These are phyloP conservation scores for Autographa pulchrina DNA, from an alignment of 2,888 invertebrate genomes.

Conservation along the genomic window DNA sequence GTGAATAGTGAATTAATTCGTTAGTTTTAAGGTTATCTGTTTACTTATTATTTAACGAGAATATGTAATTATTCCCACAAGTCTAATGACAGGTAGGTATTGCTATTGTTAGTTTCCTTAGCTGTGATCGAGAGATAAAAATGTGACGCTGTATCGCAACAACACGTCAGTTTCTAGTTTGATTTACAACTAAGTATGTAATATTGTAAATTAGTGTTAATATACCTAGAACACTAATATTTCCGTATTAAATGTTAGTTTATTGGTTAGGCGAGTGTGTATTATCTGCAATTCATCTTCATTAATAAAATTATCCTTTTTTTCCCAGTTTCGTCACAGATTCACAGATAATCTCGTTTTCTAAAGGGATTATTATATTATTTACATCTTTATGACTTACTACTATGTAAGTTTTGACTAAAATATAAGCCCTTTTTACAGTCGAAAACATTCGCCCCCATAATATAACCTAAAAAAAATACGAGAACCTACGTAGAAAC, in stretches of 20 bases:
- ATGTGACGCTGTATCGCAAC: not conserved
- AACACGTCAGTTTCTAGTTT: not conserved
- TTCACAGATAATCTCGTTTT: not conserved
- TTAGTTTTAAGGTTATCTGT: not conserved
- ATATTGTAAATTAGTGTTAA: not conserved
- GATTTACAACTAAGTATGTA: not conserved
- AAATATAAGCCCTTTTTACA: not conserved
- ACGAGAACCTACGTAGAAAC: not conserved
- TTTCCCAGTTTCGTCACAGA: not conserved
- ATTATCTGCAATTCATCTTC: not conserved
- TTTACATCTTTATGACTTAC: too few relatives aligned
- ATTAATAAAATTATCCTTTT: too few relatives aligned
- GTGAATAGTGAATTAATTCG: not conserved
- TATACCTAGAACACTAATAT: not conserved
- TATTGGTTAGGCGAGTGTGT: not conserved
- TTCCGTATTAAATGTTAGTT: not conserved
- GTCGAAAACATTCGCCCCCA: not conserved
- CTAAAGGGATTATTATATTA: too few relatives aligned
- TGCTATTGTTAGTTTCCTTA: conserved; percentile 6
- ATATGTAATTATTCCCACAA: conserved; percentile 3
- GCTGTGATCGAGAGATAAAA: not conserved
- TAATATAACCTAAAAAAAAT: not conserved
- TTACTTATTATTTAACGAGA: conserved; percentile 1
- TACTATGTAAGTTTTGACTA: not conserved
- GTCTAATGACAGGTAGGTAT: not conserved